Evolutionary conservation across 2,888 invertebrate species (phyloP), one percentile per base, ranked within the genome.

Genomic region (Acanthosepion esculentum): DNA sequence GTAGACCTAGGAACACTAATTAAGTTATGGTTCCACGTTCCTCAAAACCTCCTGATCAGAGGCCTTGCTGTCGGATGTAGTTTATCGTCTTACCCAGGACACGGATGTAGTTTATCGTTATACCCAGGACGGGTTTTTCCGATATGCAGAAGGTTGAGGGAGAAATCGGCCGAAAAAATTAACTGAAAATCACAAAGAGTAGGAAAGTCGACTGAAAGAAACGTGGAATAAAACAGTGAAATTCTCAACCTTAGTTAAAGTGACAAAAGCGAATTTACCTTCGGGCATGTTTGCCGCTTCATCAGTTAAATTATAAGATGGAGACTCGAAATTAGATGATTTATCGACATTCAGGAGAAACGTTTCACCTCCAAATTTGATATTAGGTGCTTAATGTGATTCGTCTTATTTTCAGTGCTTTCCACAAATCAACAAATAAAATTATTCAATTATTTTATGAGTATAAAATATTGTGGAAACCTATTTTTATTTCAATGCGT

Each of bases 371-470:
- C 15, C 78, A 78, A 78, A 78, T 78, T n/a, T 78, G 33, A 78
- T 78, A 78, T 78, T n/a, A 33, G n/a, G n/a, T 15, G 78, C 78
- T n/a, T 78, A 78, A 78, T 78, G 33, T 10, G n/a, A 78, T 78
- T 78, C 78, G n/a, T 33, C 78, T 78, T 78, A 78, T 78, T 78
- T 78, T 78, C 78, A 33, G 78, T n/a, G 78, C 12, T 78, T 78
- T 78, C n/a, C 78, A 78, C n/a, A n/a, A n/a, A 78, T 33, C 78
- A 78, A 78, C n/a, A 78, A 78, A 78, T n/a, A 78, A 78, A 78
- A n/a, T 78, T n/a, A 78, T 78, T 78, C 78, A 78, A 78, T 78
- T 78, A 78, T n/a, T 78, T 78, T n/a, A 78, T 78, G n/a, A 78
- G n/a, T 78, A 78, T 78, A n/a, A 78, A 78, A n/a, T 78, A 78